Conservation (phyloP, 2,888 invertebrate species). For the Agriopis marginaria region DNA sequence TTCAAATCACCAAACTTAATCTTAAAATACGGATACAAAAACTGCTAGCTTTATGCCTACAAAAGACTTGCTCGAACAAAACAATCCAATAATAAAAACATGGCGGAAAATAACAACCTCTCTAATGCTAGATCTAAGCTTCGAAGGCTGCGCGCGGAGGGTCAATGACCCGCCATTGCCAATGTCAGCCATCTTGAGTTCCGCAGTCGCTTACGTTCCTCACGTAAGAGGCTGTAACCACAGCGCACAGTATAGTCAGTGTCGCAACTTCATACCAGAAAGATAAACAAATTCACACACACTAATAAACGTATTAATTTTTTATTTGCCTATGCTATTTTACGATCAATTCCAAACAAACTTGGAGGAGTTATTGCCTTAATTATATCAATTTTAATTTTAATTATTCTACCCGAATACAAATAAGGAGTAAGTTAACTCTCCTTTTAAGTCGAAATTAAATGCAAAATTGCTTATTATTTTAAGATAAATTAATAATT, state of each 20-base stretch:
- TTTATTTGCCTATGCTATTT: no score
- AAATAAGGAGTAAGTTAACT: no score
- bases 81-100: constrained; percentile 67
- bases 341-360: no score
- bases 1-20: constrained; percentile 22
- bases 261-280: constrained; percentile 10
- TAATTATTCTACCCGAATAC: no score
- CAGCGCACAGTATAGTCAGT: constrained; percentile 27
- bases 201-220: constrained; percentile 85
- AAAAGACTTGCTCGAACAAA: constrained; percentile 50
- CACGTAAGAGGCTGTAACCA: constrained; percentile 81
- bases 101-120: constrained; percentile 80
- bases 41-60: constrained; percentile 30
- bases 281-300: background rate
- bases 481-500: no score
- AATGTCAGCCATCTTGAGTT: constrained; percentile 87
- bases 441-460: no score
- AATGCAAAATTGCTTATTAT: no score
- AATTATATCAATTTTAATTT: no score
- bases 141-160: constrained; percentile 82
- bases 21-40: constrained; percentile 42
- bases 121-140: constrained; percentile 85
- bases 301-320: background rate
- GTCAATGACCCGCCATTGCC: constrained; percentile 84
- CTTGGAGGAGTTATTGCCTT: no score